A percentile compares a stretch with the other conserved stretches of the same genome.
These are phyloP conservation scores for Andrena cerasifolii DNA, from an alignment of 1,140 invertebrate species.

Conservation along the genomic window DNA sequence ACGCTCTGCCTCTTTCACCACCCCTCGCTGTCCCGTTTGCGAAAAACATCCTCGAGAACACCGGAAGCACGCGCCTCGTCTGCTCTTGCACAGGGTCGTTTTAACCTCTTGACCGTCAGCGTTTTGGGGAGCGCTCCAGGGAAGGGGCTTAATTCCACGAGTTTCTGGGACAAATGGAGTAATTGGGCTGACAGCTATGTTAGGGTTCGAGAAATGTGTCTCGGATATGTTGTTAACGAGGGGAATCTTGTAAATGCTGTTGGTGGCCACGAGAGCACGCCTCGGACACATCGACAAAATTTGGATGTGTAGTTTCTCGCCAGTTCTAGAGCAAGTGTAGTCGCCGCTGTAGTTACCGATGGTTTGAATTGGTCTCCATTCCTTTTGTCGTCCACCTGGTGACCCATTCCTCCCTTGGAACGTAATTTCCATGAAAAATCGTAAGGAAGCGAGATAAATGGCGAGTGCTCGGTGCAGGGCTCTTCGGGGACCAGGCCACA, in stretches of 20 bases:
- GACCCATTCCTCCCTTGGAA: neutral
- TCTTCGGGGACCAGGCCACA: neutral
- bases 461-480: conserved; percentile 1
- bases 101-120: neutral
- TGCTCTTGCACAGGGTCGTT: neutral
- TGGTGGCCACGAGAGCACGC: no score
- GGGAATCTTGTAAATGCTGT: no score
- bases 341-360: no score
- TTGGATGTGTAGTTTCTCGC: no score
- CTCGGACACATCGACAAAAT: no score
- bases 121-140: neutral
- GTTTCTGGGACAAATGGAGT: neutral
- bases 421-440: conserved; percentile 7
- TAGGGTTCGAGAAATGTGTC: no score
- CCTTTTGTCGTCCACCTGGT: neutral
- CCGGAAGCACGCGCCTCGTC: neutral
- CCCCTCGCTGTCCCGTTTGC: conserved; percentile 8
- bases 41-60: conserved; percentile 35
- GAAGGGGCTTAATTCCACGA: neutral
- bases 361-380: no score
- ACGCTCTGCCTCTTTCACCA: conserved; percentile 26
- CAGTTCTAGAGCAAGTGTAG: no score
- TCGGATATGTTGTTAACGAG: no score
- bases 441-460: conserved; percentile 13
- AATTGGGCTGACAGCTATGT: neutral